A percentile compares a stretch with the other conserved stretches of the same genome.
Evolutionary conservation across 1,140 invertebrate species (phyloP).

Genomic region (Ostrea edulis): DNA sequence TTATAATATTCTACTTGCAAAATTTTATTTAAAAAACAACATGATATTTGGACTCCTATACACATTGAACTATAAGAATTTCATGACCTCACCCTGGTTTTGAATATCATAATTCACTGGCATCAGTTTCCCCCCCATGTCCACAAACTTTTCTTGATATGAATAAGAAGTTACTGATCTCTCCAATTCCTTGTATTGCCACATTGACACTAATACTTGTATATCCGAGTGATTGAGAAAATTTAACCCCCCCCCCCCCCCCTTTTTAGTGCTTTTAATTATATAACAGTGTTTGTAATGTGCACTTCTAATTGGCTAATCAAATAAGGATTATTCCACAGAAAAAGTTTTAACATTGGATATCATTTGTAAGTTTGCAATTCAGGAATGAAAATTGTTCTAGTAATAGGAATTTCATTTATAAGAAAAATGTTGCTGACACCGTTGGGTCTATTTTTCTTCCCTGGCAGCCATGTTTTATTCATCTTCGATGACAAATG

Average conservation of each 20-base stretch:
- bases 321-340: no score
- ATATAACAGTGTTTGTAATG: background rate
- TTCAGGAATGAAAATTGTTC: no score
- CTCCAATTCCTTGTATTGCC: background rate
- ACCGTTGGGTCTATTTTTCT: slow-evolving; percentile 12
- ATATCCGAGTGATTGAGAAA: background rate
- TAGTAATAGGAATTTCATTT: background rate
- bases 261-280: background rate
- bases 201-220: background rate
- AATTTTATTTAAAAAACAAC: background rate
- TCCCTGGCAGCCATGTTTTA: slow-evolving; percentile 30
- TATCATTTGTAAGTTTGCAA: no score
- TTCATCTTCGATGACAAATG: slow-evolving; percentile 40
- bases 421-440: background rate
- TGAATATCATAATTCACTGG: background rate
- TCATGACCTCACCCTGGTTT: background rate
- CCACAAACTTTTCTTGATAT: no score
- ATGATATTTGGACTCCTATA: background rate
- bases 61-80: background rate
- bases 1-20: background rate
- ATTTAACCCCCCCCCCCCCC: background rate
- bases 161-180: background rate
- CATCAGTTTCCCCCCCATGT: background rate
- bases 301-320: no score
- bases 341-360: no score